Conservation (phyloP, 1,140 invertebrate species). For the Heliconius himera region DNA sequence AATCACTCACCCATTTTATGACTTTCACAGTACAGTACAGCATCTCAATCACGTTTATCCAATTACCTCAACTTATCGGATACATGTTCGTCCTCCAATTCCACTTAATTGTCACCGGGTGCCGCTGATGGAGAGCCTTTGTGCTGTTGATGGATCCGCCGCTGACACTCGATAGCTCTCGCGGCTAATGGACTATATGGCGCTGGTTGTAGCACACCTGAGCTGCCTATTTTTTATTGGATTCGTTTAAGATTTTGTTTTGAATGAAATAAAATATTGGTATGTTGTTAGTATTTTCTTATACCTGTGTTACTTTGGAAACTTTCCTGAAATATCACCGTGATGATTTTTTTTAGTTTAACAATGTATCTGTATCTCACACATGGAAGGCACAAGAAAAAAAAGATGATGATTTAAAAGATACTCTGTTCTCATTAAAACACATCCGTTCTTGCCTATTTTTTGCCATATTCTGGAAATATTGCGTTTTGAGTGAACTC, state of each 20-base stretch:
- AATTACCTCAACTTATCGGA: neutral
- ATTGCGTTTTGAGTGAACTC: too few relatives aligned
- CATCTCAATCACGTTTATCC: slow-evolving; percentile 5
- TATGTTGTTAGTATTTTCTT: neutral
- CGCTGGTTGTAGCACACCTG: slow-evolving; percentile 33
- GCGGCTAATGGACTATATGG: slow-evolving; percentile 36
- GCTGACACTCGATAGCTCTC: slow-evolving; percentile 34
- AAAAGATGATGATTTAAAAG: too few relatives aligned
- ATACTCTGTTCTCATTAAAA: too few relatives aligned
- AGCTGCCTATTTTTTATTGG: slow-evolving; percentile 22
- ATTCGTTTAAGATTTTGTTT: neutral
- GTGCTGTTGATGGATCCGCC: slow-evolving; percentile 35
- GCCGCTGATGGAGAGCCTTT: slow-evolving; percentile 36
- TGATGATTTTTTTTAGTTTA: too few relatives aligned
- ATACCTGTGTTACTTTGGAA: neutral
- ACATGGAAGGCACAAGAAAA: too few relatives aligned
- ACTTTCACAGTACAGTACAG: neutral
- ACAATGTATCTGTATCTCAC: too few relatives aligned
- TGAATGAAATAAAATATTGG: neutral
- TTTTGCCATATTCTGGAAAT: too few relatives aligned
- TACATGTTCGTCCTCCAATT: slow-evolving; percentile 17
- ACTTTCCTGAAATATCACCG: too few relatives aligned
- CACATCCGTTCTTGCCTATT: too few relatives aligned
- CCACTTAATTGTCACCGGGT: slow-evolving; percentile 30
- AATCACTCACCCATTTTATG: neutral